A percentile compares a stretch with the other conserved stretches of the same genome.
Conservation (phyloP, 2,797 vertebrate species). For the Podarcis siculus region DNA sequence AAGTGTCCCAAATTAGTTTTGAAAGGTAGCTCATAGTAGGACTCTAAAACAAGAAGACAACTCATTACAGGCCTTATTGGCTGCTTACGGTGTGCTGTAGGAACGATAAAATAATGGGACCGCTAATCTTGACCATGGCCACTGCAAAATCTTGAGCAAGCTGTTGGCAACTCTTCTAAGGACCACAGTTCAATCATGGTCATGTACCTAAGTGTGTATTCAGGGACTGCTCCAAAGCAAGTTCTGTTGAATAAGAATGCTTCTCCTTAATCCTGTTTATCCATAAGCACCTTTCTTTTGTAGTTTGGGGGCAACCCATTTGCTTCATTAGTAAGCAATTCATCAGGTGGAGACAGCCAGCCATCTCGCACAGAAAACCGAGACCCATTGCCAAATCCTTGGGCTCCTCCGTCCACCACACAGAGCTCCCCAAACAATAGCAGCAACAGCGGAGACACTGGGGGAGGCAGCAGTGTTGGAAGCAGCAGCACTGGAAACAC, state of each 20-base stretch:
- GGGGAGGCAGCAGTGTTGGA: slow-evolving; percentile 50
- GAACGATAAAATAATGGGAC: background rate
- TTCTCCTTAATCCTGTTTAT: slow-evolving; percentile 1
- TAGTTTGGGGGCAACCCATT: slow-evolving; percentile 87
- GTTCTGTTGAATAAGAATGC: background rate
- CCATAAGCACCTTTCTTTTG: slow-evolving; percentile 47
- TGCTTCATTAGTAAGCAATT: slow-evolving; percentile 83
- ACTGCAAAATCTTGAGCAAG: background rate
- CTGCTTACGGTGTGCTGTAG: background rate
- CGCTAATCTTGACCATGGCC: background rate
- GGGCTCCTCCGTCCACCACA: slow-evolving; percentile 78
- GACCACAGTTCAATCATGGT: background rate
- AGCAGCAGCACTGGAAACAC: slow-evolving; percentile 55
- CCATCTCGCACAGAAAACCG: slow-evolving; percentile 85
- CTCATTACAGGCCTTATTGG: background rate
- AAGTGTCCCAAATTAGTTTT: background rate
- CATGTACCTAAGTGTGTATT: background rate
- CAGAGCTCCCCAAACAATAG: slow-evolving; percentile 66
- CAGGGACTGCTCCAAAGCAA: background rate
- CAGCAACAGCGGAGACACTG: slow-evolving; percentile 46
- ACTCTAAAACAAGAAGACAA: background rate
- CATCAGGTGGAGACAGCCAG: slow-evolving; percentile 77
- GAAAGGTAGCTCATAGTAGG: background rate
- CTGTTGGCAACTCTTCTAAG: background rate
- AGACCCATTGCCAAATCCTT: slow-evolving; percentile 84